phyloP scores from a whole-genome alignment of 2,797 vertebrate genomes.

The Sebastes baramenuke region DNA sequence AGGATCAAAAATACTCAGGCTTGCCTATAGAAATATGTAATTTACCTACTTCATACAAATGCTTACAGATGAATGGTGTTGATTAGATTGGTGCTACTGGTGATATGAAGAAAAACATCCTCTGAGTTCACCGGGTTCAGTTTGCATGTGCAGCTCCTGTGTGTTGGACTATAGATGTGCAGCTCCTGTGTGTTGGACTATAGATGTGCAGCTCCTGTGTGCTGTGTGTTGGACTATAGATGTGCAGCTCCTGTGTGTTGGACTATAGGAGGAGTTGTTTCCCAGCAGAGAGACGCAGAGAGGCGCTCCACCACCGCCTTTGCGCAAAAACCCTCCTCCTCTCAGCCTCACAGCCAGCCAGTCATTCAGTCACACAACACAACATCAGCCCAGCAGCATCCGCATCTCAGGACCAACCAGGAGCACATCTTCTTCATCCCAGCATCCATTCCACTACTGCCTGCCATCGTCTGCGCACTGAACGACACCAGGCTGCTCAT shows the following conservation, averaged over 20 bases:
- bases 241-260: neutral
- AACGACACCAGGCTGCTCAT: slow-evolving; percentile 54
- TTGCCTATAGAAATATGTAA: neutral
- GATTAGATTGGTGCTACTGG: neutral
- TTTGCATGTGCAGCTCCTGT: neutral
- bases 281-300: slow-evolving; percentile 68
- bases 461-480: slow-evolving; percentile 62
- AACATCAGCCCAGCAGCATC: slow-evolving; percentile 75
- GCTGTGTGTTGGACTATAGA: slow-evolving; percentile 20
- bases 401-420: slow-evolving; percentile 76
- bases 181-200: neutral
- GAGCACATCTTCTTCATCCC: slow-evolving; percentile 77
- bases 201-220: slow-evolving; percentile 12
- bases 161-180: slow-evolving; percentile 21
- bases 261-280: slow-evolving; percentile 58
- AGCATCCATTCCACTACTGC: slow-evolving; percentile 79
- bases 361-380: slow-evolving; percentile 59
- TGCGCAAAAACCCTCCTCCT: slow-evolving; percentile 59
- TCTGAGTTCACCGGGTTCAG: slow-evolving; percentile 43
- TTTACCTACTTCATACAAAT: no score
- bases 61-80: neutral
- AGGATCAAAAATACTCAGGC: neutral
- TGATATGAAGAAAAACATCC: neutral
- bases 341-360: slow-evolving; percentile 6
- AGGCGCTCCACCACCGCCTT: slow-evolving; percentile 79